phyloP scores from a whole-genome alignment of 2,113 vertebrate species.

The Lichenostomus cassidix region DNA sequence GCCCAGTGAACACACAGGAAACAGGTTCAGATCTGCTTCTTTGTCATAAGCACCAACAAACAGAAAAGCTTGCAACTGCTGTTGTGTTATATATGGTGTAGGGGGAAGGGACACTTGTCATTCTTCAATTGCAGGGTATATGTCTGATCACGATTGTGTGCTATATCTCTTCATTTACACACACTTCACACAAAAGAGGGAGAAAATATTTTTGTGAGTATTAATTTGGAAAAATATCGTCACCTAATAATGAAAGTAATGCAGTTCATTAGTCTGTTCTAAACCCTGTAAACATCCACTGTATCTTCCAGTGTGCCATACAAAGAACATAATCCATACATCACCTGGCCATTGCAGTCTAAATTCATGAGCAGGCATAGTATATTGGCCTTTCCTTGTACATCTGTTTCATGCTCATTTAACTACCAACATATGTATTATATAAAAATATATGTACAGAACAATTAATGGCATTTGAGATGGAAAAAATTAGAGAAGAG shows the following conservation, averaged over 20 bases:
- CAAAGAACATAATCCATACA: neutral
- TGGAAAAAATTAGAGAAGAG: neutral
- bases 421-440: neutral
- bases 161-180: neutral
- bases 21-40: neutral
- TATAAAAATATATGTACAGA: neutral
- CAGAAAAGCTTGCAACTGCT: neutral
- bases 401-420: neutral
- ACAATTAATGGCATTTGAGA: neutral
- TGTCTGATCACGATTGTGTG: neutral
- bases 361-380: neutral
- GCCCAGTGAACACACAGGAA: neutral
- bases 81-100: neutral
- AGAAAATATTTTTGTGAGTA: neutral
- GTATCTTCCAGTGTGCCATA: neutral
- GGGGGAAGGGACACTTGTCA: rapidly evolving
- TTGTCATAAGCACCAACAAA: neutral
- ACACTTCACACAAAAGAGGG: neutral
- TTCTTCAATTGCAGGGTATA: neutral
- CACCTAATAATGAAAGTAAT: neutral
- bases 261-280: neutral
- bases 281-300: neutral
- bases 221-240: neutral
- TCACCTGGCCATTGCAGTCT: rapidly evolving
- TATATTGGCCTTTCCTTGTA: neutral